phyloP scores from a whole-genome alignment of 2,113 vertebrate species.

The Pheucticus melanocephalus region DNA sequence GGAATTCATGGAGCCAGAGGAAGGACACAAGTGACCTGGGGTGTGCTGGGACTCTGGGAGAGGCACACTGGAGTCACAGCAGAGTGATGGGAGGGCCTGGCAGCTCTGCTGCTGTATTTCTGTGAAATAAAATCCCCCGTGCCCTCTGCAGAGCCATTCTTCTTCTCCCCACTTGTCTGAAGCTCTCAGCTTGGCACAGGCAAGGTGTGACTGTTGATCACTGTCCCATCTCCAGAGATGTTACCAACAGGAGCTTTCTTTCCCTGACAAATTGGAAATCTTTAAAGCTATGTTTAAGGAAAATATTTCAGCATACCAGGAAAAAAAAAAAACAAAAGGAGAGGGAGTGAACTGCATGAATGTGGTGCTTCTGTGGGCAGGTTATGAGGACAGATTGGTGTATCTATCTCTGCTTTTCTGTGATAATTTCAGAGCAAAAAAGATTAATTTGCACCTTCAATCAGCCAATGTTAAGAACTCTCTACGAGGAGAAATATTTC shows the following conservation, averaged over 20 bases:
- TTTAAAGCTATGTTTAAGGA: not conserved
- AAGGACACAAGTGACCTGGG: not conserved
- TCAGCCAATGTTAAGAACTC: not conserved
- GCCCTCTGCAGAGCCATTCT: not conserved
- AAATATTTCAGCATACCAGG: not conserved
- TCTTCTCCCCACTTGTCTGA: not conserved
- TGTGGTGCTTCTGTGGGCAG: not conserved
- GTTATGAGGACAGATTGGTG: not conserved
- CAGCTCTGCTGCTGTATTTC: not conserved
- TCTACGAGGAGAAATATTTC: not conserved
- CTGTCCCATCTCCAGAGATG: not conserved
- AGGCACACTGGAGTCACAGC: not conserved
- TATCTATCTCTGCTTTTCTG: not conserved
- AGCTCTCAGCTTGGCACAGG: not conserved
- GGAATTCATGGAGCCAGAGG: constrained; percentile 25
- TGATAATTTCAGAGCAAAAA: not conserved
- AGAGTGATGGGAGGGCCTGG: not conserved
- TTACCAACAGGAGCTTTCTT: constrained; percentile 12
- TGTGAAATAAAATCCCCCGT: not conserved
- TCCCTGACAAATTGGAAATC: not conserved
- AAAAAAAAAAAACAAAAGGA: not conserved
- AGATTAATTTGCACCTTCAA: not conserved
- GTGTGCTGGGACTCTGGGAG: not conserved
- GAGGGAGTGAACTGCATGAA: not conserved
- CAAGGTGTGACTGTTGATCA: constrained; percentile 26